These are phyloP conservation scores for Lutraria rhynchaena DNA, from an alignment of 1,140 invertebrate species.

Conservation along the genomic window DNA sequence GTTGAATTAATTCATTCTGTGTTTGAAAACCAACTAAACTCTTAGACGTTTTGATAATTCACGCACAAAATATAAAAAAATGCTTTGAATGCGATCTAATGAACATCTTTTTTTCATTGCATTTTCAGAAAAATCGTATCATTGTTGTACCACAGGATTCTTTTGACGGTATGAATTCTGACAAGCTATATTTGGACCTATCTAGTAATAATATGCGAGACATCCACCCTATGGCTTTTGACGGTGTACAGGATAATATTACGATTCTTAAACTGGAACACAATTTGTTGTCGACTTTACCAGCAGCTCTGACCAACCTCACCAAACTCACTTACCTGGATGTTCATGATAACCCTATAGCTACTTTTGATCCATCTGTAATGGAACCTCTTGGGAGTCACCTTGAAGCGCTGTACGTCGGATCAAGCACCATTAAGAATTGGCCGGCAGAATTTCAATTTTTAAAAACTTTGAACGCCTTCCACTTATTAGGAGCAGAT, in stretches of 20 bases:
- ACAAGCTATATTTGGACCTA: conserved; percentile 22
- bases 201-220: conserved; percentile 3
- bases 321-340: neutral
- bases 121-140: conserved; percentile 25
- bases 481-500: neutral
- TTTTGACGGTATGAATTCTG: conserved; percentile 4
- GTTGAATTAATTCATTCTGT: no score
- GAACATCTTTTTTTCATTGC: neutral
- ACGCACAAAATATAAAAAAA: no score
- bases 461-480: neutral
- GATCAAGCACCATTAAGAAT: neutral
- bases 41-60: no score
- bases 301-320: conserved; percentile 10
- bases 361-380: conserved; percentile 6
- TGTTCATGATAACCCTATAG: conserved; percentile 18
- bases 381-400: conserved; percentile 14
- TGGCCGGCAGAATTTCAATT: conserved; percentile 4
- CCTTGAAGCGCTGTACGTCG: conserved; percentile 10
- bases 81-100: no score
- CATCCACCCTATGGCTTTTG: neutral
- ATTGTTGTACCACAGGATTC: conserved; percentile 11
- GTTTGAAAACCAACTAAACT: no score
- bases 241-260: conserved; percentile 1
- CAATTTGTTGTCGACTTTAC: conserved; percentile 14
- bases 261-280: conserved; percentile 18